Evolutionary conservation across 2,888 invertebrate genomes (phyloP), one percentile per base, ranked within the genome.

Genomic region (Liopterus haemorrhoidalis): DNA sequence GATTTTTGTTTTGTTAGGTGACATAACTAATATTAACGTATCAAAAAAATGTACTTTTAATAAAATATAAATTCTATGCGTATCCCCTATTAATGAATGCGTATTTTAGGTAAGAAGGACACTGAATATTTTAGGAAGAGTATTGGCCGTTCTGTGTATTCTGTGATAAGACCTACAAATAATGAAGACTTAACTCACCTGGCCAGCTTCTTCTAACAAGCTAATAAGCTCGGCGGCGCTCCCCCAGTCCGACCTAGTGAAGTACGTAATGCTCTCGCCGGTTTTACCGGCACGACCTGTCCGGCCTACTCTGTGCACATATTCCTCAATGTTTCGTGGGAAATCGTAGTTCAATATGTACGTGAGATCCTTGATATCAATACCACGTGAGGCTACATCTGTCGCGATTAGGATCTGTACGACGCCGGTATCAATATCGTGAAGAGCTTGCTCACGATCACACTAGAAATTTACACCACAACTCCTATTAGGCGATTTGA

Each of bases 311-410:
- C 95, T 76, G 63, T 96, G 95, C 1, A 92, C 92, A 68, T 95
- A 96, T 60, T 96, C 95, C 64, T 95, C 95, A 58, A 95, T 90
- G 58, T 93, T 90, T 11, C 84, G 76, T 0, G 95, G 95, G 60
- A 95, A 94, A 67, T 96, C 95, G 57, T 81, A 88, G 66, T 96
- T 96, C n/a, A n/a, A n/a, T n/a, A n/a, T n/a, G n/a, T n/a, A n/a
- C 69, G 89, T 86, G 6, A 91, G 74, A 61, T 91, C 88, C 58
- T 85, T 82, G 40, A 92, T 92, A 63, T 96, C 96, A 40, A 96
- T 78, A 2, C 96, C 96, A 52, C 96, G 76, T 4, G 93, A 91
- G 2, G 94, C 95, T 1, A 96, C 88, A 72, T 96, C 96, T 0
- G 96, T 96, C 1, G 95, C 95, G 39, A 96, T 79, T 16, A 96